Evolutionary conservation across 2,888 invertebrate species (phyloP), one percentile per base, ranked within the genome.

Genomic region (Ormia ochracea): DNA sequence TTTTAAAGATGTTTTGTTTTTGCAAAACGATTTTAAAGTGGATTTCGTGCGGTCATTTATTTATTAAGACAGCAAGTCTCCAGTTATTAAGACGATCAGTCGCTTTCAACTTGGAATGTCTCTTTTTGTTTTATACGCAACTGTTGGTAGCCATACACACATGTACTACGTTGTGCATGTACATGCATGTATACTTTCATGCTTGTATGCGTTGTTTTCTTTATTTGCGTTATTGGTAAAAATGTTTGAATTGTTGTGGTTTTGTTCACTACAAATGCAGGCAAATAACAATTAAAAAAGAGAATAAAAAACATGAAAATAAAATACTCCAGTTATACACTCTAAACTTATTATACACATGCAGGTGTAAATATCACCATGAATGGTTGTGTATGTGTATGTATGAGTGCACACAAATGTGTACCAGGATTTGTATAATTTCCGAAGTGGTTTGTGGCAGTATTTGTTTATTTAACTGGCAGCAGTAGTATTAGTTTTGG

Each of bases 171-270:
- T 19, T 31, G 19, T 3, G n/a, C 6, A 26, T 14, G 6, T 48
- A 3, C 17, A 14, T 50, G 17, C 1, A n/a, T 36, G 2, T 9
- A 6, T 17, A 43, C 12, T 36, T n/a, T n/a, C n/a, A n/a, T n/a
- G n/a, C 9, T 3, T 21, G 1, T 17, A 26, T 14, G 28, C 19
- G n/a, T 14, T 61, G 17, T 52, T 72, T 56, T 56, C 38, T 21
- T 14, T 45, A 50, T 70, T 58, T 70, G 58, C 23, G 33, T 66
- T 68, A 74, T 75, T 59, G 54, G 38, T 36, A 59, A 72, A 41
- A 75, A 54, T 80, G 66, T 72, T 80, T 80, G 76, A 21, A 63
- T 72, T 76, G 66, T 66, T 80, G 80, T 80, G 79, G 75, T 72
- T 80, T 68, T 70, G 61, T 80, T 80, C 72, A 61, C 80, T 72